Base-by-base conservation (phyloP, 2,113 vertebrate species). In the Poicephalus gulielmi region DNA sequence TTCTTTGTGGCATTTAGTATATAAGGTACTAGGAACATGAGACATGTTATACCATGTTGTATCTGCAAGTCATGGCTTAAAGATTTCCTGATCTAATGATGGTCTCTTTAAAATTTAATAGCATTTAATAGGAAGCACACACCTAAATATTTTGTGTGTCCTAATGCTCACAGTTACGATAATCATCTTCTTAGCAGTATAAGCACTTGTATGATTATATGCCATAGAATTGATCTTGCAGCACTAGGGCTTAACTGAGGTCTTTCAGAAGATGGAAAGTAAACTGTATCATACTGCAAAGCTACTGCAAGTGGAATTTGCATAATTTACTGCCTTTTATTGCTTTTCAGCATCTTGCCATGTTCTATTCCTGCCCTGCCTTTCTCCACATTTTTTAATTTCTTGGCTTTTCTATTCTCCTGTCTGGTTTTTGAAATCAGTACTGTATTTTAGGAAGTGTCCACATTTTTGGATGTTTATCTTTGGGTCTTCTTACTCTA, bases 21-120 rank as follows among this genome's bases (percentile, higher is more conserved):
- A 24, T 17, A 13, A 13, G 4, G 1, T 33, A 8, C 47, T 33
- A 30, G 67, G 35, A 64, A 3, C 10, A 2, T 1, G 19, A 19
- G 22, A 37, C 9, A 12, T 46, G 18, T 4, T 30, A 23, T 5
- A 0, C 10, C 16, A 6, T 18, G 16, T 49, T 50, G 82, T 46
- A 30, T 16, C 57, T 15, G 33, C 57, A 35, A 46, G 20, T 14
- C 13, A 15, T 13, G n/a, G 28, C 62, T 79, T 18, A 41, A 63
- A 27, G 43, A 24, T 50, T 55, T 77, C 63, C 87, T 80, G 31
- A 4, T 1, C 43, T 93, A 59, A 75, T 79, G 43, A 25, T 14
- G 10, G 25, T 7, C 23, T 83, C 43, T 73, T 80, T 31, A 90
- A 83, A 76, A 33, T 73, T 43, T 76, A 44, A 77, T 74, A 6